Evolutionary conservation across 2,113 vertebrate species (phyloP), one percentile per base, ranked within the genome.

Genomic region (Rhipidura dahli): DNA sequence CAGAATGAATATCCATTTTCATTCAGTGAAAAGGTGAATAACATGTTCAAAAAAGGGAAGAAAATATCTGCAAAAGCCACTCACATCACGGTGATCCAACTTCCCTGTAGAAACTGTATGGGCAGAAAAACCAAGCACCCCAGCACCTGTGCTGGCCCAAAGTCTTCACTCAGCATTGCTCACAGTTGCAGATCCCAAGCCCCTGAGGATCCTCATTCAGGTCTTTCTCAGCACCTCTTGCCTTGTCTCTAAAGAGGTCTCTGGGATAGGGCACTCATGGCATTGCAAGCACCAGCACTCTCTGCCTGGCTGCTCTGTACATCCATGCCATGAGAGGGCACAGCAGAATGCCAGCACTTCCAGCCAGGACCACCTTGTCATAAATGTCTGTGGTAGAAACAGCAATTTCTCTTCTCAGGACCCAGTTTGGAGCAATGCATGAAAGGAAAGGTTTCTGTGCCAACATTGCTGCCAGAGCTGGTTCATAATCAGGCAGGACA

Each of bases 401-500:
- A 69, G n/a, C 2, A 2, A 18, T 77, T 94, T 72, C 57, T 59
- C 33, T 40, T 79, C 66, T 83, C 47, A 76, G 71, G 56, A 66
- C 63, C 54, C 60, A 59, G 44, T 92, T 68, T 95, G 94, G 92
- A 77, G 75, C 31, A 21, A 49, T 40, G 77, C 84, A 66, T 19
- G 68, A 92, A 83, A 83, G 59, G 28, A 80, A 87, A 94, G 47
- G 49, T 57, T 95, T 96, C 89, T 94, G 70, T 96, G 93, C 89
- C 95, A 95, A 90, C 50, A 59, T 83, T 70, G 79, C 96, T 97
- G 93, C 91, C 82, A 96, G 92, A 90, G 68, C 54, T 93, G 76
- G 94, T 80, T 96, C 3, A 5, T 90, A 96, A 96, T 97, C 94
- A 96, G 93, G 73, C 94, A 93, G 87, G 82, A 94, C 83, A 96